phyloP scores from a whole-genome alignment of 2,113 vertebrate genomes.

The Corythornis madagascariensis region DNA sequence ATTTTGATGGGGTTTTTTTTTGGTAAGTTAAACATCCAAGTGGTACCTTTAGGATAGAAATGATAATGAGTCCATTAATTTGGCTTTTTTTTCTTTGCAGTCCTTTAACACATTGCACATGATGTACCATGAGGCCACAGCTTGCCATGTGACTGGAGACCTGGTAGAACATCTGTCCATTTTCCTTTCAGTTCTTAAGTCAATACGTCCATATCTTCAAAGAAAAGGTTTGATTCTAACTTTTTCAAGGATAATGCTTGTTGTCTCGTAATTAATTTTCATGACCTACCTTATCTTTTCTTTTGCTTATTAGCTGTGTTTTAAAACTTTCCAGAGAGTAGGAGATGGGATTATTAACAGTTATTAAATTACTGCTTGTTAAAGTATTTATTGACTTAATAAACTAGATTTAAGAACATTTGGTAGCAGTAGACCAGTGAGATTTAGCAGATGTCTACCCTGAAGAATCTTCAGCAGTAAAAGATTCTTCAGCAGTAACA shows the following conservation, averaged over 20 bases:
- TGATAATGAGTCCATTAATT: not conserved
- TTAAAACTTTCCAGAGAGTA: not conserved
- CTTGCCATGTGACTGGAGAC: slow-evolving; percentile 98
- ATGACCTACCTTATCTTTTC: not conserved
- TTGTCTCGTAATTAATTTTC: not conserved
- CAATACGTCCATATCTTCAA: slow-evolving; percentile 94
- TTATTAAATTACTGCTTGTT: not conserved
- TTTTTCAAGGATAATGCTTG: not conserved
- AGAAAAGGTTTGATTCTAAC: slow-evolving; percentile 88
- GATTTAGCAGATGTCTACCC: not conserved
- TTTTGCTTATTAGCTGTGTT: not conserved
- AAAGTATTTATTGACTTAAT: not conserved
- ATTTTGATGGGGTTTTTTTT: not conserved
- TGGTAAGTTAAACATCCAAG: not conserved
- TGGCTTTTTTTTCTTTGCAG: slow-evolving; percentile 62
- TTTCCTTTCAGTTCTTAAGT: slow-evolving; percentile 95
- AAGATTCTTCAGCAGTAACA: not conserved
- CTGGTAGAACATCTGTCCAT: slow-evolving; percentile 98
- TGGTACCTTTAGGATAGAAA: not conserved
- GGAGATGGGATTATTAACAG: not conserved
- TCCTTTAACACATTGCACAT: slow-evolving; percentile 99
- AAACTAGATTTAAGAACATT: not conserved
- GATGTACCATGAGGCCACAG: slow-evolving; percentile 99
- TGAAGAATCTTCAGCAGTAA: not conserved
- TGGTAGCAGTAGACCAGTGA: not conserved